Base-by-base conservation (phyloP, 2,113 vertebrate species). In the Misgurnus mizolepis region DNA sequence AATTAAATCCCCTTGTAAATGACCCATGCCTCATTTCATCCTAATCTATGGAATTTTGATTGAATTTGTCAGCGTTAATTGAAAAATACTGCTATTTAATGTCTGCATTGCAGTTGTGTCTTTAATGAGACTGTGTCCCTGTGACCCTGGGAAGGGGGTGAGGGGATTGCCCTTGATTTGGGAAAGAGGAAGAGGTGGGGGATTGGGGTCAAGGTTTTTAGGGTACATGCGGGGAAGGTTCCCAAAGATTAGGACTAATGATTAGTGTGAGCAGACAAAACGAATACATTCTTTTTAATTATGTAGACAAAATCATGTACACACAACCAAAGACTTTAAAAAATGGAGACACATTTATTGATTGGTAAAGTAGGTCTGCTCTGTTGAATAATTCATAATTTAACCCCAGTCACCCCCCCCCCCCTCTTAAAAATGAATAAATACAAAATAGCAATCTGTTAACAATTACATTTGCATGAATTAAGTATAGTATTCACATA, bases 11-110 rank as follows among this genome's bases (percentile, higher is more conserved):
- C 93, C 95, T 95, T 96, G 96, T 96, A 97, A 98, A 98, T 96
- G 96, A 98, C 95, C 96, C 96, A 94, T 93, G 96, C 95, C 96
- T 98, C 96, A 95, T 98, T 97, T 96, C 94, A 94, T 97, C 95
- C 96, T 96, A 97, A 98, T 98, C 96, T 98, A 96, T 97, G 95
- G 95, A 98, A 95, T 94, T 98, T 98, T 98, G 96, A 98, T 98
- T 98, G 96, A 96, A 99, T 98, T 98, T 96, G 96, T 97, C 96
- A 93, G 95, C 94, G 91, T 95, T 98, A 98, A 99, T 98, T 99
- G 97, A 98, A 99, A 98, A 99, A 98, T 97, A 98, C 96, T 96
- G 96, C 95, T 89, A 94, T 97, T 96, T 96, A 97, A 96, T 97
- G 95, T 95, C 95, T 93, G 95, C 95, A 92, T 91, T 90, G 95